Conservation (phyloP, 2,113 vertebrate genomes). For the Hyperopisus bebe region DNA sequence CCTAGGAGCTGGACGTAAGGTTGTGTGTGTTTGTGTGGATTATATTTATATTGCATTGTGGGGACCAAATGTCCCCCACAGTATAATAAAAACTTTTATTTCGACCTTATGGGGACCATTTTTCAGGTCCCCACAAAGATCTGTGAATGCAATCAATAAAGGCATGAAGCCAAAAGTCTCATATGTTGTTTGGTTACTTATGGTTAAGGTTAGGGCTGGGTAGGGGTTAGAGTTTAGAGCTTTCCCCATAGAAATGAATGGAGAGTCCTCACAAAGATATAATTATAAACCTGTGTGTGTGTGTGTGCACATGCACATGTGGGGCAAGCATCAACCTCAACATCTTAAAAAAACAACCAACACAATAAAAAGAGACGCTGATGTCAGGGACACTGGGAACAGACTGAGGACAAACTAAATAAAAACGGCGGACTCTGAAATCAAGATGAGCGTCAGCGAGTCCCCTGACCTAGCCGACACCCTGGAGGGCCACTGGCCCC, state of each 20-base stretch:
- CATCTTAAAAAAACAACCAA: background rate
- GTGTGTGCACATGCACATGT: background rate
- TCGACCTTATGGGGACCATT: too few species aligned
- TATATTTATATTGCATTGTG: too few species aligned
- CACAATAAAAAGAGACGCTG: background rate
- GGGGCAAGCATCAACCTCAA: background rate
- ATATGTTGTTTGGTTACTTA: too few species aligned
- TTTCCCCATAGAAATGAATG: too few species aligned
- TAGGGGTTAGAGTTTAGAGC: too few species aligned
- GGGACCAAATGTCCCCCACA: too few species aligned
- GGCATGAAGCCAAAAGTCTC: too few species aligned
- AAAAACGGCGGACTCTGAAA: background rate
- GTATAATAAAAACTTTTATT: too few species aligned
- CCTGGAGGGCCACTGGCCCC: background rate
- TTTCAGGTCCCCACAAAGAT: too few species aligned
- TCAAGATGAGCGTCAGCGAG: background rate
- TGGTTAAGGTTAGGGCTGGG: too few species aligned
- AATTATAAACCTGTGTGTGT: background rate
- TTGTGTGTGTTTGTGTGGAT: background rate
- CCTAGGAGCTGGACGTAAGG: background rate
- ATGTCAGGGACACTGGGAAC: background rate
- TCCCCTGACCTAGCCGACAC: background rate
- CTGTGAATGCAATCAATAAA: too few species aligned
- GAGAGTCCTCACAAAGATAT: too few species aligned
- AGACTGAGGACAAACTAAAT: background rate